Evolutionary conservation across 2,797 vertebrate genomes (phyloP).

Genomic region (Parotocinclus haroldoi): DNA sequence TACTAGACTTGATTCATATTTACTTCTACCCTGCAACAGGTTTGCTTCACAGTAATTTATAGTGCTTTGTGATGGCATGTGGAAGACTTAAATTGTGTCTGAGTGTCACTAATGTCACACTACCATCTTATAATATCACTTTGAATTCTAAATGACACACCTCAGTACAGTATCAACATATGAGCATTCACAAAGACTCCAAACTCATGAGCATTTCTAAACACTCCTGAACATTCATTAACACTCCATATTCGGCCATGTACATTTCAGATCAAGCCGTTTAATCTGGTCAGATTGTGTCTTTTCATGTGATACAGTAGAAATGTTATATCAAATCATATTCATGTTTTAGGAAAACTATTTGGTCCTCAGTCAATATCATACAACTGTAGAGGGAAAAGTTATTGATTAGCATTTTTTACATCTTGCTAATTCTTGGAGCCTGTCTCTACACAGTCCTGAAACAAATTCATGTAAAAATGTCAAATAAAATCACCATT

Average conservation of each 20-base stretch:
- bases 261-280: conserved; percentile 16
- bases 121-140: too few relatives aligned
- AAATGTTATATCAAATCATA: background rate
- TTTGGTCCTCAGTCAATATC: conserved; percentile 4
- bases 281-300: conserved; percentile 13
- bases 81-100: background rate
- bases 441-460: background rate
- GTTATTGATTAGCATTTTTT: conserved; percentile 4
- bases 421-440: conserved; percentile 17
- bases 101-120: too few relatives aligned
- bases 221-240: conserved; percentile 17
- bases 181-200: background rate
- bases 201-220: background rate
- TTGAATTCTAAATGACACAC: too few relatives aligned
- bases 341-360: conserved; percentile 2
- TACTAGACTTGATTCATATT: conserved; percentile 3
- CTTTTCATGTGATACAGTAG: background rate
- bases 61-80: conserved; percentile 3
- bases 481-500: too few relatives aligned
- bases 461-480: background rate
- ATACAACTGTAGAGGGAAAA: background rate
- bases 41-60: conserved; percentile 24
- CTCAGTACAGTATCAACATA: background rate
- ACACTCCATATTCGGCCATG: conserved; percentile 17
- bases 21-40: background rate